A percentile compares a stretch with the other conserved stretches of the same genome.
phyloP scores from a whole-genome alignment of 2,888 invertebrate species.

The Drosophila glabriapex region DNA sequence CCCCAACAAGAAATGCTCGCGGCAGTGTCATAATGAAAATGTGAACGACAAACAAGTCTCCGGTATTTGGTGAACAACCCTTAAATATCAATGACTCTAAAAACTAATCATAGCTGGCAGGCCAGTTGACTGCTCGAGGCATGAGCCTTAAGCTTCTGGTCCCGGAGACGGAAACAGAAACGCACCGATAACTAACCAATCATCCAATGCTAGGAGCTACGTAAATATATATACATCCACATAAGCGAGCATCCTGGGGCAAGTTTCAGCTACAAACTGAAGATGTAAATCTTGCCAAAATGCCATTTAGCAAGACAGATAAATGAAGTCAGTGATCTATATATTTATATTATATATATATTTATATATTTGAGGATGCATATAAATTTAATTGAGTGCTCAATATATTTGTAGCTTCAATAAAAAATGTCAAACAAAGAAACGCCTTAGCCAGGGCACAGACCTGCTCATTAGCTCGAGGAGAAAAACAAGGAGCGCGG shows the following conservation, averaged over 20 bases:
- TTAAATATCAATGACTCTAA: not conserved
- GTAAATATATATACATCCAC: not conserved
- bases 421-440: conserved; percentile 26
- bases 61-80: conserved; percentile 31
- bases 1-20: conserved; percentile 42
- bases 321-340: not conserved
- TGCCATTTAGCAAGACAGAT: not conserved
- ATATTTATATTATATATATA: not conserved
- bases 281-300: not conserved
- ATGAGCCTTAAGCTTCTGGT: not conserved
- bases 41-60: conserved; percentile 39
- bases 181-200: not conserved
- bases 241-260: not conserved
- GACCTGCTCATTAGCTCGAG: conserved; percentile 56
- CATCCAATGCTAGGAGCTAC: not conserved
- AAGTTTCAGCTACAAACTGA: not conserved
- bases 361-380: not conserved
- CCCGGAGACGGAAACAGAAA: not conserved
- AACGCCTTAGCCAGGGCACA: conserved; percentile 40
- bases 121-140: conserved; percentile 6
- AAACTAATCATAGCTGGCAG: conserved; percentile 20
- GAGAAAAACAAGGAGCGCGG: conserved; percentile 32
- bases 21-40: conserved; percentile 59
- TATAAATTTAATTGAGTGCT: not conserved
- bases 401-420: not conserved